Base-by-base conservation (phyloP, 2,888 invertebrate genomes). In the Halictus ligatus region DNA sequence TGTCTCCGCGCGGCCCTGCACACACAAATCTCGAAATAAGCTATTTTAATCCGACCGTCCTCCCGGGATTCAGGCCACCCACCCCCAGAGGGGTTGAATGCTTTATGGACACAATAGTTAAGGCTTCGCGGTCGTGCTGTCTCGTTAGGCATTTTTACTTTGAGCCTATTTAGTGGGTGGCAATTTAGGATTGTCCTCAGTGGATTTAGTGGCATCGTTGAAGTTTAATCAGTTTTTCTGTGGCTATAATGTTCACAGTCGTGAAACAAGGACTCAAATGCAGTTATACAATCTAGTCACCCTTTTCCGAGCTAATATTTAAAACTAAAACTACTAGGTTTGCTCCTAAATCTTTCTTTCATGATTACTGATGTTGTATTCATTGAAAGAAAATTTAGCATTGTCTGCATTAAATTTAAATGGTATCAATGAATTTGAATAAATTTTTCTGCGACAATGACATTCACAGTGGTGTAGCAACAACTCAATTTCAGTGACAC, bases 1-100 rank as follows among this genome's bases (percentile, higher is more conserved):
- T 64, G 60, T 64, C 60, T 64, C 60, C 60, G 60, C 60, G 29
- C 60, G 25, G 29, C 5, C 25, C 60, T 7, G 60, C 60, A 6
- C 25, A 15, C 60, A 64, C 60, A 64, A 64, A 64, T 64, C 25
- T 64, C 60, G 29, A 29, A 64, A 64, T 64, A 64, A 64, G 60
- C 60, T 64, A 64, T 64, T 64, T 64, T 29, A 64, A 64, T 64
- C 60, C 60, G 60, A 7, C 12, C 54, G 54, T 54, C 54, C 60
- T 29, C 54, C 54, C 29, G 13, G 60, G 21, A 54, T 54, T 29
- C 60, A n/a, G 15, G 25, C 60, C 25, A 64, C 60, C 60, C 60
- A 25, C 60, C 13, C 25, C 25, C 60, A 21, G 54, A n/a, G 54
- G 12, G 60, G 25, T 15, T 7, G 60, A 64, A 64, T 64, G 29